phyloP scores from a whole-genome alignment of 2,797 vertebrate genomes.

The Diplodus sargus region DNA sequence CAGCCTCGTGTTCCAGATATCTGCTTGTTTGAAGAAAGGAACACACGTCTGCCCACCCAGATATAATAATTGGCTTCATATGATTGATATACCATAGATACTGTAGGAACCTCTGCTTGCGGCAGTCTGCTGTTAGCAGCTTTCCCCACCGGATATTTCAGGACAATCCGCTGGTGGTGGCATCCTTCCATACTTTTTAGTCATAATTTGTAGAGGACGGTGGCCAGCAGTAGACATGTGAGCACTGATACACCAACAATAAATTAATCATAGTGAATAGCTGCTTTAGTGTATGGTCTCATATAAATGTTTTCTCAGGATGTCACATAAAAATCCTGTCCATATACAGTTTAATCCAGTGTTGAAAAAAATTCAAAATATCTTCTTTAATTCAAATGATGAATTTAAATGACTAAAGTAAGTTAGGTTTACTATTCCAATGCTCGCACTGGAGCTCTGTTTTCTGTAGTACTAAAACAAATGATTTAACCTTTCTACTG shows the following conservation, averaged over 20 bases:
- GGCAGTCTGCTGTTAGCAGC: constrained; percentile 20
- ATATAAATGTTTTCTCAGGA: constrained; percentile 5
- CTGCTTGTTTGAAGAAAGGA: constrained; percentile 45
- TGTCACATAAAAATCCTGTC: background rate
- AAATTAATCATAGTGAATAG: constrained; percentile 19
- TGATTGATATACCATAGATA: constrained; percentile 42
- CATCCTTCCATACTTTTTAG: constrained; percentile 17
- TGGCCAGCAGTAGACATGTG: constrained; percentile 10
- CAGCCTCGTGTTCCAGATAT: constrained; percentile 46
- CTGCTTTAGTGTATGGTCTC: constrained; percentile 14
- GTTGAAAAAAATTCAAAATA: background rate
- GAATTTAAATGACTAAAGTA: background rate
- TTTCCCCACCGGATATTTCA: constrained; percentile 8
- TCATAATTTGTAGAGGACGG: constrained; percentile 31
- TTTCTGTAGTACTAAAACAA: constrained; percentile 29
- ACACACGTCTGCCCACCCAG: constrained; percentile 19
- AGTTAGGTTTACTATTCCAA: background rate
- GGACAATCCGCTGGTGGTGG: constrained; percentile 18
- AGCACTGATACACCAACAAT: constrained; percentile 25
- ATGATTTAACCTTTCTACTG: constrained; percentile 7
- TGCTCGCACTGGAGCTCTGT: background rate
- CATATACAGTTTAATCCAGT: background rate
- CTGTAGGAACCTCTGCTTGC: constrained; percentile 18
- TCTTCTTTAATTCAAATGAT: background rate
- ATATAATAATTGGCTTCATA: constrained; percentile 61